Evolutionary conservation across 2,888 invertebrate genomes (phyloP), one percentile per base, ranked within the genome.

Genomic region (Drosophila robusta): DNA sequence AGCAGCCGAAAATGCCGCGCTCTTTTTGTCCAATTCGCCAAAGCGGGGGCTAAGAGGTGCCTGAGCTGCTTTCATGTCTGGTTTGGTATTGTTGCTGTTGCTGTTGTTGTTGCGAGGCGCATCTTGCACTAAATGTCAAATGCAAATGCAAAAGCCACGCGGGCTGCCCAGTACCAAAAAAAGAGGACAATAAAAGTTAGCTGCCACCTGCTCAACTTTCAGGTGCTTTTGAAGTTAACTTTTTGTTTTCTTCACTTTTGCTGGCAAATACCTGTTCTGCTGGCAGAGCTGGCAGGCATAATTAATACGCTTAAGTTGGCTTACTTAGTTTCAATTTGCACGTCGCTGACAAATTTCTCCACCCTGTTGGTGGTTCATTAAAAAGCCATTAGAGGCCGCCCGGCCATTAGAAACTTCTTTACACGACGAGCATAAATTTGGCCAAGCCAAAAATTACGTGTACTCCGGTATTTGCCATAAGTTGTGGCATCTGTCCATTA

Each of bases 261-360:
- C 12, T 34, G 32, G 54, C 22, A 38, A 38, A 29, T 50, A 65
- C 32, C 66, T 46, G 64, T 24, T 36, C 44, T 29, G 26, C 3
- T 42, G 58, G 32, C 24, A 49, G 41, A 9, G 41, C 51, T 73
- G 84, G 68, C 89, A 87, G 69, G 80, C 87, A 89, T 85, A 85
- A 85, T 85, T 89, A 85, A 89, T 87, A 81, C 70, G 62, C 87
- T 78, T 89, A 87, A 84, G 51, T 89, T 87, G 61, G 82, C 61
- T 74, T 69, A 87, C 68, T 87, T 82, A 82, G 70, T 82, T 88
- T 68, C 75, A 79, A 79, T 79, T 68, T 79, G 78, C 71, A 64
- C 63, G 65, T 62, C 42, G 75, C 77, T 75, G 70, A 85, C 86
- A 85, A 79, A 80, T 82, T 85, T 75, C 71, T 69, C 60, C 58